phyloP scores from a whole-genome alignment of 2,888 invertebrate genomes.

The Coelinius sp. region DNA sequence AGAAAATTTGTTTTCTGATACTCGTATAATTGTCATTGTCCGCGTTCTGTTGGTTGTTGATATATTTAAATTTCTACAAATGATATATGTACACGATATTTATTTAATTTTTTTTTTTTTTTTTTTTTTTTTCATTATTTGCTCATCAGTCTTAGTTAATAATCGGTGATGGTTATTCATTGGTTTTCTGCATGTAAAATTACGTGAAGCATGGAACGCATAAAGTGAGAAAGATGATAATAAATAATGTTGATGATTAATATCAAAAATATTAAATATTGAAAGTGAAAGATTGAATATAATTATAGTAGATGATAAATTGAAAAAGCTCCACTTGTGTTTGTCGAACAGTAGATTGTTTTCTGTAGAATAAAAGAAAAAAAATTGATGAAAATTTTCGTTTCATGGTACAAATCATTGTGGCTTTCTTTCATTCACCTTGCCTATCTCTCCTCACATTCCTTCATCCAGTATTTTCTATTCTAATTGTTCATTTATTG shows the following conservation, averaged over 20 bases:
- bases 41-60: conserved; percentile 22
- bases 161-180: conserved; percentile 41
- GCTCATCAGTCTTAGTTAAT: conserved; percentile 41
- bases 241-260: not conserved
- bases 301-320: conserved; percentile 28
- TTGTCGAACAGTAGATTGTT: conserved; percentile 58
- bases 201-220: conserved; percentile 34
- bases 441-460: conserved; percentile 48
- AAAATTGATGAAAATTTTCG: conserved; percentile 50
- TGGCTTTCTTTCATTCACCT: conserved; percentile 67
- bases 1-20: conserved; percentile 25
- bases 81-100: conserved; percentile 19
- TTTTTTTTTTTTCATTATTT: no score
- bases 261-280: not conserved
- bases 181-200: conserved; percentile 46
- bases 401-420: conserved; percentile 65
- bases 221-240: not conserved
- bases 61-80: not conserved
- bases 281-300: not conserved
- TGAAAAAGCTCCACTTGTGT: conserved; percentile 52
- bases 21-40: conserved; percentile 32
- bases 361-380: conserved; percentile 66
- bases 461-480: conserved; percentile 11
- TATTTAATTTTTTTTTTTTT: conserved; percentile 31
- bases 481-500: not conserved